Evolutionary conservation across 2,888 invertebrate genomes (phyloP), one percentile per base, ranked within the genome.

Genomic region (Micropterix aruncella): DNA sequence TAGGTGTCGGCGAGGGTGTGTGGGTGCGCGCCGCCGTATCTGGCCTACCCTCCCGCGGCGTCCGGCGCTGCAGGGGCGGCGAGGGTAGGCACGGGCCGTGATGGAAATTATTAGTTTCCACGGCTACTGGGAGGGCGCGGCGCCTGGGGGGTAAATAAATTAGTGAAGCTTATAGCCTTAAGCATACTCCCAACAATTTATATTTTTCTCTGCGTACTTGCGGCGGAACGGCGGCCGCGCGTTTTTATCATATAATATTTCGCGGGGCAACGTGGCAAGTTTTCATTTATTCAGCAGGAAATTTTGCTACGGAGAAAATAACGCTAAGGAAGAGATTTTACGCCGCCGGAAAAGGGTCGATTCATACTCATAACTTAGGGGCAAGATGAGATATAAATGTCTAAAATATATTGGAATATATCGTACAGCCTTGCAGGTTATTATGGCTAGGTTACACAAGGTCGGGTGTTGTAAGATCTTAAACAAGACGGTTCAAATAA

Each of bases 81-180:
- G 27, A 27, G 27, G 27, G 27, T 37, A 18, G n/a, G 14, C 15
- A 14, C 9, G 27, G 39, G 37, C 40, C 42, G 39, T 12, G 48
- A 41, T 50, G 47, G 47, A 50, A 51, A 49, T 53, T 52, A 53
- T 52, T 53, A 52, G 52, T 52, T 52, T 50, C 48, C 47, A 46
- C 42, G 42, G 47, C 46, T 47, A 42, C 37, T 42, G 38, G 40
- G 44, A 27, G 45, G 36, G 40, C 42, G 43, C 42, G 37, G 40
- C 38, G 19, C 45, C 15, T 37, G 40, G 43, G 51, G 50, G 47
- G 47, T 47, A 47, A 46, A 52, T 53, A 53, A 52, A 53, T 53
- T 51, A 50, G 47, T 43, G 48, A 44, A 45, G 42, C 40, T 43
- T 44, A 37, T 16, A 38, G 38, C 38, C 9, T 44, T 43, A 27